Base-by-base conservation (phyloP, 2,797 vertebrate species). In the Microchirus variegatus region DNA sequence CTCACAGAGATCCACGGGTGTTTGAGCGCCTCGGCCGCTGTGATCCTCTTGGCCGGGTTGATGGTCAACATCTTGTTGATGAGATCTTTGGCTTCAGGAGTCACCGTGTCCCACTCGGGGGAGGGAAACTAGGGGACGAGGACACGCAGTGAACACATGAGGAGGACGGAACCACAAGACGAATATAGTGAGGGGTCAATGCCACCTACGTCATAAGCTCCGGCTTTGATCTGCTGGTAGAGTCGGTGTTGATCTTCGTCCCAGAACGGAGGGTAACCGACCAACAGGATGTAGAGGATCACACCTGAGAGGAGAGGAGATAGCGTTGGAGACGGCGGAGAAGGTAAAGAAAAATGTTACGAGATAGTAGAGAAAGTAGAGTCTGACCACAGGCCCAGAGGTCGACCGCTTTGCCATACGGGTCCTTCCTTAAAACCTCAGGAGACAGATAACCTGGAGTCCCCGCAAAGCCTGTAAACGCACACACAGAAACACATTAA, bases 141-240 rank as follows among this genome's bases (percentile, higher is more conserved):
- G 37, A 54, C 43, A 31, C 4, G 31, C 31, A 18, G 7, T n/a
- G n/a, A n/a, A n/a, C n/a, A n/a, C 14, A 47, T 2, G 22, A 26
- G 10, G 26, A 38, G 13, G 22, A 3, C 2, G 8, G 10, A 4
- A 6, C 19, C 31, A 31, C 6, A 1, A 18, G 14, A 17, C 15
- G 40, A 6, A 38, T 10, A 13, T 10, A 3, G 3, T 4, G 2
- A 15, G 8, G 14, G 1, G 47, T 64, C 36, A 51, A 51, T 14
- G 50, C 67, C 44, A 94, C 96, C 92, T 88, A 99, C 97, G 75
- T 99, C 97, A 9, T 98, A 98, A 65, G 97, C 97, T 18, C 97
- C 97, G n/a, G 97, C 97, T 91, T 98, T 98, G 93, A 99, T 99
- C 89, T 99, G 97, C 92, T 99, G 97, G 80, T 99, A 99, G 26